Evolutionary conservation across 1,140 invertebrate genomes (phyloP).

Genomic region (Zophobas morio): DNA sequence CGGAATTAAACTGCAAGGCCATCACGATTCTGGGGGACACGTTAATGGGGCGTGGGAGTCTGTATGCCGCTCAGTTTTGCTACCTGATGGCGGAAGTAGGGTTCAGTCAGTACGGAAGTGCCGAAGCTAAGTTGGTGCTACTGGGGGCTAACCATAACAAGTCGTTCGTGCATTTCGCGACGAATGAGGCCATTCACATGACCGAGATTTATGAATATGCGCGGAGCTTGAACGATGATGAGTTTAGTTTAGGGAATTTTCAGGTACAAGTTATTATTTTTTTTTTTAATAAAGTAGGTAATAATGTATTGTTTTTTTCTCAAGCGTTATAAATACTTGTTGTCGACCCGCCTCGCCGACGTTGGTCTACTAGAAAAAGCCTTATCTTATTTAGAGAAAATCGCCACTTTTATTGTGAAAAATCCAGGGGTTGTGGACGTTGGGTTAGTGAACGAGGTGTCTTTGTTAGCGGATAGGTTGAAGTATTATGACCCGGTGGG

Average conservation of each 20-base stretch:
- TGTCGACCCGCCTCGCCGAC: slow-evolving; percentile 84
- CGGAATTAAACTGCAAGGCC: slow-evolving; percentile 87
- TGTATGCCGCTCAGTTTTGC: slow-evolving; percentile 94
- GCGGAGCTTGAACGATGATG: slow-evolving; percentile 83
- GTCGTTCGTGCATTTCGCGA: slow-evolving; percentile 80
- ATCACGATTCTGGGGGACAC: slow-evolving; percentile 86
- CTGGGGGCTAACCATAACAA: slow-evolving; percentile 81
- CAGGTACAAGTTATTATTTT: slow-evolving; percentile 75
- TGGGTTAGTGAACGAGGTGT: slow-evolving; percentile 77
- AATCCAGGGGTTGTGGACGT: slow-evolving; percentile 72
- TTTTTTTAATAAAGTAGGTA: too few relatives aligned
- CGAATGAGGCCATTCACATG: slow-evolving; percentile 89
- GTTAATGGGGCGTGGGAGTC: slow-evolving; percentile 77
- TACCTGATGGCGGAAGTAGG: slow-evolving; percentile 89
- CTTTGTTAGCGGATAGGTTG: slow-evolving; percentile 78
- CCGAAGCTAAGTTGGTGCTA: slow-evolving; percentile 80
- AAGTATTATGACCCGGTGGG: slow-evolving; percentile 85
- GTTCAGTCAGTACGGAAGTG: slow-evolving; percentile 72
- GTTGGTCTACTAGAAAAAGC: slow-evolving; percentile 84
- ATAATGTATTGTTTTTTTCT: too few relatives aligned
- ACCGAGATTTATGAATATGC: slow-evolving; percentile 97
- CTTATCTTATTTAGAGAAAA: slow-evolving; percentile 86
- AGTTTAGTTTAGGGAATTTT: slow-evolving; percentile 80
- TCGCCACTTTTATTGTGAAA: slow-evolving; percentile 77
- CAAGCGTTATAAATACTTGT: slow-evolving; percentile 81